These are phyloP conservation scores for Paracyclopina nana DNA, from an alignment of 1,140 invertebrate genomes.

Conservation along the genomic window DNA sequence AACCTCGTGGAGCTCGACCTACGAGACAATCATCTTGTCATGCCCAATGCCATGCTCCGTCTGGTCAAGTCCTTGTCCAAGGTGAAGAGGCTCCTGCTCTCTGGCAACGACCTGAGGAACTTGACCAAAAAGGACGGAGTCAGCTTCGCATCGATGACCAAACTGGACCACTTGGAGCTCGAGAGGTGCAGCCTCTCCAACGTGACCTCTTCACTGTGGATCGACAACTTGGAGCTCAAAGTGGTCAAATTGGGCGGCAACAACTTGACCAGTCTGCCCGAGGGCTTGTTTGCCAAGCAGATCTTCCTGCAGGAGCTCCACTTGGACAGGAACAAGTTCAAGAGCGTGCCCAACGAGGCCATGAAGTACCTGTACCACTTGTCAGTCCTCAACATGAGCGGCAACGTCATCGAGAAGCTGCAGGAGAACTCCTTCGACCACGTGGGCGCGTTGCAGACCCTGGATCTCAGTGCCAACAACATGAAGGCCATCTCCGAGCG, in stretches of 20 bases:
- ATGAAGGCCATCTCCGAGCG: conserved; percentile 57
- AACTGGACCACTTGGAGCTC: conserved; percentile 44
- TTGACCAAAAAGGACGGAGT: conserved; percentile 37
- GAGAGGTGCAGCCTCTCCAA: conserved; percentile 26
- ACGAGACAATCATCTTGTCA: conserved; percentile 42
- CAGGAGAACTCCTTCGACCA: conserved; percentile 49
- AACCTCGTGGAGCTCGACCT: conserved; percentile 47
- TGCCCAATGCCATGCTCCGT: conserved; percentile 41
- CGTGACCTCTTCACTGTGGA: conserved; percentile 1
- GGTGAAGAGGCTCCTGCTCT: conserved; percentile 35
- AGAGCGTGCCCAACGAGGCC: conserved; percentile 16
- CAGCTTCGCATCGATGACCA: conserved; percentile 47
- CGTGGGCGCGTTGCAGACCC: conserved; percentile 43
- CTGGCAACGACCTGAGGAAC: conserved; percentile 46
- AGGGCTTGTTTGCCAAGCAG: conserved; percentile 19
- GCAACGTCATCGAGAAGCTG: conserved; percentile 60
- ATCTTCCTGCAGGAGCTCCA: conserved; percentile 21
- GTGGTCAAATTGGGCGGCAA: conserved; percentile 19
- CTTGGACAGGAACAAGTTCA: conserved; percentile 23
- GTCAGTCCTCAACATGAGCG: conserved; percentile 54
- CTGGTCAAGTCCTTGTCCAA: conserved; percentile 35
- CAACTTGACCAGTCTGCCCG: conserved; percentile 17
- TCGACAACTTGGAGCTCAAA: conserved; percentile 15
- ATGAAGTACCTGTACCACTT: conserved; percentile 1
- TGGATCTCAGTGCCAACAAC: conserved; percentile 50